Conservation (phyloP, 2,113 vertebrate genomes). For the Tychaedon coryphoeus region DNA sequence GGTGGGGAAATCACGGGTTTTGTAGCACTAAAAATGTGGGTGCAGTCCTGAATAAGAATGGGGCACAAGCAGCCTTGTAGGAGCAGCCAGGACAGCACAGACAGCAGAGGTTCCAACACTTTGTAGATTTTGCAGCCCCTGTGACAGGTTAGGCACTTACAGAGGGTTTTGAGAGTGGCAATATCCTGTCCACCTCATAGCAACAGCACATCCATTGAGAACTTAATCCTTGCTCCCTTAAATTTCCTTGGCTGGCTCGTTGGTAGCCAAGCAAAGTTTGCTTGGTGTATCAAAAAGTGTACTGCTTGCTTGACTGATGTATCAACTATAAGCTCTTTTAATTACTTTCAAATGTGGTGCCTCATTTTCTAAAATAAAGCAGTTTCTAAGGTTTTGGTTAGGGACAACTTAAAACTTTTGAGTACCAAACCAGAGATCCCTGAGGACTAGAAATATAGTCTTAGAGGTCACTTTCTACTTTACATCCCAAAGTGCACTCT, state of each 20-base stretch:
- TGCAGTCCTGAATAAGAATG: background rate
- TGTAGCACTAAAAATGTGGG: background rate
- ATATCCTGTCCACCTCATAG: background rate
- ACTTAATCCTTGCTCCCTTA: background rate
- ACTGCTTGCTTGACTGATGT: background rate
- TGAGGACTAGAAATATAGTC: background rate
- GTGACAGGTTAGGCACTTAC: background rate
- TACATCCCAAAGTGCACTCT: background rate
- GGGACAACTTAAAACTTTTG: background rate
- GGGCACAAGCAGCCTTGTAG: background rate
- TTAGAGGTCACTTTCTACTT: background rate
- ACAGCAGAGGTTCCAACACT: background rate
- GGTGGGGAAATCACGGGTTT: background rate
- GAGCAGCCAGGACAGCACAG: background rate
- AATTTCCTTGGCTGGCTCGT: background rate
- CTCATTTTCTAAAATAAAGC: background rate
- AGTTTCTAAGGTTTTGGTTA: background rate
- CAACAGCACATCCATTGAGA: fast-evolving
- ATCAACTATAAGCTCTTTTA: background rate
- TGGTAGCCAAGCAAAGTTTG: background rate
- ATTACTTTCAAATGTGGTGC: background rate
- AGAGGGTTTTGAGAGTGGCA: background rate
- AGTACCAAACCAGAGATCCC: background rate
- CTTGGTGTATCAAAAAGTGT: background rate
- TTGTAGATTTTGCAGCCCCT: background rate